Evolutionary conservation across 2,888 invertebrate species (phyloP).

Genomic region (Dioctria linearis): DNA sequence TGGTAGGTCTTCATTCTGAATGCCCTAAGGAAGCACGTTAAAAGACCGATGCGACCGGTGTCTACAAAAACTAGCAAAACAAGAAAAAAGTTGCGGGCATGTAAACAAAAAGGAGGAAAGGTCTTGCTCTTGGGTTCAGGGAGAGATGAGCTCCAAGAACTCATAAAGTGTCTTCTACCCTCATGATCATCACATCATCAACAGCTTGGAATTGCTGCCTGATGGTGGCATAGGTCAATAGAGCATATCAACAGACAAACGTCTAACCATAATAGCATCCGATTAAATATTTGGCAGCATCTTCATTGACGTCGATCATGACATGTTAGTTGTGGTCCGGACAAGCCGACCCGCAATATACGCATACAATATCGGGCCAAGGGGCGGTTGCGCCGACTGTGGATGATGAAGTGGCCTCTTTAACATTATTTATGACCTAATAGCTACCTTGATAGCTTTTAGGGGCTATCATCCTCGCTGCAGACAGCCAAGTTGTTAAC

Average conservation of each 20-base stretch:
- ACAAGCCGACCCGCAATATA: no score
- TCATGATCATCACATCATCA: conserved; percentile 52
- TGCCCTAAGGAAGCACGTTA: conserved; percentile 38
- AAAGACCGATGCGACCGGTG: background rate
- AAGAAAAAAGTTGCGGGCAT: conserved; percentile 12
- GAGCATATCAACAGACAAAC: conserved; percentile 23
- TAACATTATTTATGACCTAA: conserved; percentile 53
- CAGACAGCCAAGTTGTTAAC: conserved; percentile 48
- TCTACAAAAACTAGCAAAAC: conserved; percentile 6
- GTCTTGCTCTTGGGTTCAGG: conserved; percentile 11
- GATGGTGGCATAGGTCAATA: conserved; percentile 47
- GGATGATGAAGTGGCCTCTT: conserved; percentile 54
- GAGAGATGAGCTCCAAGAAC: conserved; percentile 43
- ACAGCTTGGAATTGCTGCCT: conserved; percentile 39
- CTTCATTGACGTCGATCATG: conserved; percentile 17
- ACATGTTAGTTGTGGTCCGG: background rate
- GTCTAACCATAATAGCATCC: conserved; percentile 35
- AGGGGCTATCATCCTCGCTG: conserved; percentile 43
- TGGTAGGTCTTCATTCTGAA: conserved; percentile 35
- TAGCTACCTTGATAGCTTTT: conserved; percentile 45
- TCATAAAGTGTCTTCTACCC: conserved; percentile 45
- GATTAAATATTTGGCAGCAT: conserved; percentile 50
- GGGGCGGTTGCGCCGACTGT: conserved; percentile 28
- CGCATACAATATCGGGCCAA: background rate
- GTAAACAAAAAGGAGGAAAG: conserved; percentile 1